These are phyloP conservation scores for Silvanus unidentatus DNA, from an alignment of 2,888 invertebrate species.

Conservation along the genomic window DNA sequence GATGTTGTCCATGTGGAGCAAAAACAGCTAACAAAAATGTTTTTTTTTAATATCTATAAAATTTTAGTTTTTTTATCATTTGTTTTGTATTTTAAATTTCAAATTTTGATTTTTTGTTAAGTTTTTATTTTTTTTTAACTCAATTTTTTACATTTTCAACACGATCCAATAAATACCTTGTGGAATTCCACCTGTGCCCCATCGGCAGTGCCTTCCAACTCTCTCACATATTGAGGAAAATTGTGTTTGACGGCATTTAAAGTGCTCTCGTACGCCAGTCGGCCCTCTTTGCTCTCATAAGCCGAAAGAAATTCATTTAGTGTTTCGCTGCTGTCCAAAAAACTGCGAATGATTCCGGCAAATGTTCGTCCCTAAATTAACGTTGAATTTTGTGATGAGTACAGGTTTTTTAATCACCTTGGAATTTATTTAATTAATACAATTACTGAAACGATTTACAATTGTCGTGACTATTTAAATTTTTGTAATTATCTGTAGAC, in stretches of 20 bases:
- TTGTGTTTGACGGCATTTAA: conserved; percentile 60
- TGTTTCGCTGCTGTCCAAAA: conserved; percentile 54
- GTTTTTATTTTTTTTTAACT: background rate
- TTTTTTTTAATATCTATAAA: conserved; percentile 9
- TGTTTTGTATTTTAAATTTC: background rate
- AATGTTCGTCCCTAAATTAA: conserved; percentile 71
- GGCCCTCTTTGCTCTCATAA: conserved; percentile 66
- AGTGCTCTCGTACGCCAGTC: conserved; percentile 67
- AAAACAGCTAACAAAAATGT: conserved; percentile 75
- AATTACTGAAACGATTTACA: no score
- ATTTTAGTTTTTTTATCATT: conserved; percentile 4
- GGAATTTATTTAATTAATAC: no score
- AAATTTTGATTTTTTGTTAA: background rate
- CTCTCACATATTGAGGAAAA: conserved; percentile 77
- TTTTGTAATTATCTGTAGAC: no score
- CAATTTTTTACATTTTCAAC: conserved; percentile 14
- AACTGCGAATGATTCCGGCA: conserved; percentile 64
- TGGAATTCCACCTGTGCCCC: conserved; percentile 78
- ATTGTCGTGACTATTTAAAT: no score
- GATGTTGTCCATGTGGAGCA: conserved; percentile 80
- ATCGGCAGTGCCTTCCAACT: conserved; percentile 79
- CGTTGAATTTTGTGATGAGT: background rate
- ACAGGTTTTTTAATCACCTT: background rate
- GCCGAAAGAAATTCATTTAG: conserved; percentile 65
- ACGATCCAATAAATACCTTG: no score